These are phyloP conservation scores for Abrostola triplasia DNA, from an alignment of 2,888 invertebrate genomes.

Conservation along the genomic window DNA sequence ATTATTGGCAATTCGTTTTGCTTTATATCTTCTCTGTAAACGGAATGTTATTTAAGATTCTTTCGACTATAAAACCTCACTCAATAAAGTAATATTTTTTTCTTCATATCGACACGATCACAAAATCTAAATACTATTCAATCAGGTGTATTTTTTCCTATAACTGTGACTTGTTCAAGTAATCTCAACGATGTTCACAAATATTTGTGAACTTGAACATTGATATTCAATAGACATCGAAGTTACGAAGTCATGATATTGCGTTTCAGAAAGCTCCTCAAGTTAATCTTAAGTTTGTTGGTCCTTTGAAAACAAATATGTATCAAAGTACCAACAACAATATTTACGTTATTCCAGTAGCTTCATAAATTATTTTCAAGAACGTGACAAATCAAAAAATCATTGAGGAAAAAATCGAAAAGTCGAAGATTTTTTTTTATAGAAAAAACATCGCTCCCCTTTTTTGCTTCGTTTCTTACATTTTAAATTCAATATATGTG, in stretches of 20 bases:
- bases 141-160: neutral
- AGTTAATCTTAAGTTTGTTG: conserved; percentile 32
- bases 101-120: too few relatives aligned
- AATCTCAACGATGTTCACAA: neutral
- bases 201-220: conserved; percentile 1
- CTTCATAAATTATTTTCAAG: neutral
- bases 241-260: conserved; percentile 17
- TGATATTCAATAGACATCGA: conserved; percentile 34
- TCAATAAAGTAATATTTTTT: too few relatives aligned
- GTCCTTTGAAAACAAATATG: conserved; percentile 5
- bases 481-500: too few relatives aligned
- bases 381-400: neutral
- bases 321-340: conserved; percentile 2
- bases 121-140: too few relatives aligned
- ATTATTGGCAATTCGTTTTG: too few relatives aligned
- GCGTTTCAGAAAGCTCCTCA: conserved; percentile 22
- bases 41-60: too few relatives aligned
- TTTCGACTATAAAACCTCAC: too few relatives aligned
- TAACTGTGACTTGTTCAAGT: neutral
- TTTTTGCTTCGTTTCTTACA: too few relatives aligned
- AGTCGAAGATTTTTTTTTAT: too few relatives aligned
- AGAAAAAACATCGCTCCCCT: too few relatives aligned
- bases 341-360: neutral
- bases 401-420: neutral
- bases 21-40: too few relatives aligned